A percentile compares a stretch with the other conserved stretches of the same genome.
phyloP scores from a whole-genome alignment of 1,140 invertebrate species.

The Drosophila varians region DNA sequence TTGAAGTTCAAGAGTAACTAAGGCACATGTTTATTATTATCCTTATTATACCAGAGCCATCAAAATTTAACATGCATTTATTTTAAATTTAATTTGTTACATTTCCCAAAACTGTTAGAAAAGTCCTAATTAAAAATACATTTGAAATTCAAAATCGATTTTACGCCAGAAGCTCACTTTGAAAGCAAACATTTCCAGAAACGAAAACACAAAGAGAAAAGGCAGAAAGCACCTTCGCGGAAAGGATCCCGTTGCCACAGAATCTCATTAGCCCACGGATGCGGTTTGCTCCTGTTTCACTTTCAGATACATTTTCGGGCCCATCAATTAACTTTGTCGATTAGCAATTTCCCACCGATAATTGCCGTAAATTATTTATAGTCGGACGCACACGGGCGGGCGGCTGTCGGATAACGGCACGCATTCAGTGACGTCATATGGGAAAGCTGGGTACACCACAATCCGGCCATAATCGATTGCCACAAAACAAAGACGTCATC shows the following conservation, averaged over 20 bases:
- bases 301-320: slow-evolving; percentile 10
- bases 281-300: background rate
- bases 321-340: slow-evolving; percentile 38
- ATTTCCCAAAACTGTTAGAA: too few relatives aligned
- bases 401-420: slow-evolving; percentile 9
- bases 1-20: too few relatives aligned
- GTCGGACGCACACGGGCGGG: slow-evolving; percentile 25
- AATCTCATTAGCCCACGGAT: slow-evolving; percentile 14
- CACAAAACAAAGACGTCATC: slow-evolving; percentile 73
- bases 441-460: background rate
- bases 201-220: background rate
- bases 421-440: slow-evolving; percentile 59
- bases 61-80: too few relatives aligned
- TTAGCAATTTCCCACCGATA: slow-evolving; percentile 61
- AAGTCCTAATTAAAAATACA: background rate
- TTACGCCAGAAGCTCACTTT: background rate
- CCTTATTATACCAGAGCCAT: too few relatives aligned
- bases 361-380: slow-evolving; percentile 71
- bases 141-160: background rate
- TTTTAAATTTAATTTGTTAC: too few relatives aligned
- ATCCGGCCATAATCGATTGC: slow-evolving; percentile 53
- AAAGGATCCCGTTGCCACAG: slow-evolving; percentile 1
- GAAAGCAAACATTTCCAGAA: background rate
- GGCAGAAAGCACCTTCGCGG: background rate
- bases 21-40: too few relatives aligned